Percentiles rank a stretch among this genome's conserved stretches.
Conservation (phyloP, 2,888 invertebrate genomes). For the Axea sp. region DNA sequence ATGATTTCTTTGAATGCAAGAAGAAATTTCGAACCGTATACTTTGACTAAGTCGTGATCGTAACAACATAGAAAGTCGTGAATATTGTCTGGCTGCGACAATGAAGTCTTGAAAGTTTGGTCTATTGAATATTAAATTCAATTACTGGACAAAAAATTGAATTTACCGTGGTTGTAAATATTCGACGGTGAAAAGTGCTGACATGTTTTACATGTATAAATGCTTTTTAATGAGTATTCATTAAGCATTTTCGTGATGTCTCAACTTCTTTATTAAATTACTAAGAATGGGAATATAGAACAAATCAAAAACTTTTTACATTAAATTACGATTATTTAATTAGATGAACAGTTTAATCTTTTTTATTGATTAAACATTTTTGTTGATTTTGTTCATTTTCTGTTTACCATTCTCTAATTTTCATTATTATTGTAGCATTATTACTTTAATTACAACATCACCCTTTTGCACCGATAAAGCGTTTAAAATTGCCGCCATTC, state of each 20-base stretch:
- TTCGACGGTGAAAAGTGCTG: background rate
- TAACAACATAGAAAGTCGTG: constrained; percentile 46
- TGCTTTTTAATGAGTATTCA: constrained; percentile 12
- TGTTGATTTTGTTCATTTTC: too few relatives aligned
- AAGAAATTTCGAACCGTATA: constrained; percentile 40
- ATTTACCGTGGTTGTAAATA: constrained; percentile 22
- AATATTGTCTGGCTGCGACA: constrained; percentile 39
- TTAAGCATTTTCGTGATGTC: background rate
- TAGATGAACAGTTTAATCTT: background rate
- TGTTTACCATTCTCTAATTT: background rate
- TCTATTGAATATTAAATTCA: constrained; percentile 46
- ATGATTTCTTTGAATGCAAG: constrained; percentile 44
- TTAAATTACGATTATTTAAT: constrained; percentile 3
- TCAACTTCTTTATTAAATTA: background rate
- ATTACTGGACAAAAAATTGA: constrained; percentile 35
- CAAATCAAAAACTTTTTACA: background rate
- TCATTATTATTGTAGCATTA: constrained; percentile 5
- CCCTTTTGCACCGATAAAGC: constrained; percentile 15
- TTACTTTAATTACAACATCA: constrained; percentile 23
- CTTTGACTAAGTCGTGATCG: constrained; percentile 44
- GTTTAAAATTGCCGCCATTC: constrained; percentile 33
- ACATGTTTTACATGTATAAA: constrained; percentile 12
- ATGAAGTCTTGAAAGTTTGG: constrained; percentile 42
- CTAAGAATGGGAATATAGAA: background rate
- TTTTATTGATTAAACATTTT: too few relatives aligned